These are phyloP conservation scores for Drosophila neonasuta DNA, from an alignment of 2,888 invertebrate genomes.

Conservation along the genomic window DNA sequence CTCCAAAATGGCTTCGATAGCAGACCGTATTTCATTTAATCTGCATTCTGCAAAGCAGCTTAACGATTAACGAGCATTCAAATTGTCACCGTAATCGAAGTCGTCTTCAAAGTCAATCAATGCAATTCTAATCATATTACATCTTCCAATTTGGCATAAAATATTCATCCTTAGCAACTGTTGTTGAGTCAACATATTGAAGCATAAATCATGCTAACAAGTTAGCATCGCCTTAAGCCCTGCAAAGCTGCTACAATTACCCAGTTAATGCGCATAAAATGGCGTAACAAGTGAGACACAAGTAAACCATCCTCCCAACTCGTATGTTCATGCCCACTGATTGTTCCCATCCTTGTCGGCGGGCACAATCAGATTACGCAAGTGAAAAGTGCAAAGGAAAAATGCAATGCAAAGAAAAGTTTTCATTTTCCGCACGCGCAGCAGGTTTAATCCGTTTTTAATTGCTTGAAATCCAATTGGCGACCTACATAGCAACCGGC, in stretches of 20 bases:
- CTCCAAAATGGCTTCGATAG: too few relatives aligned
- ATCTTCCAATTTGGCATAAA: not conserved
- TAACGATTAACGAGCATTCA: not conserved
- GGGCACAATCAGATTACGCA: constrained; percentile 66
- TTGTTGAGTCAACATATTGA: constrained; percentile 18
- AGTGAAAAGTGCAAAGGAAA: constrained; percentile 24
- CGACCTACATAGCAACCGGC: constrained; percentile 61
- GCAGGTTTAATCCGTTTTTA: constrained; percentile 72
- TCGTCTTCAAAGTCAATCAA: not conserved
- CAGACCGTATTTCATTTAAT: not conserved
- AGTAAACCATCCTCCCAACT: constrained; percentile 18
- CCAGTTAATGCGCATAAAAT: constrained; percentile 65
- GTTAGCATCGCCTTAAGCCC: constrained; percentile 51
- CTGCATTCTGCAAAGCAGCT: not conserved
- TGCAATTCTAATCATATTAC: not conserved
- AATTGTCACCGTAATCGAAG: not conserved
- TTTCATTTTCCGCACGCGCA: constrained; percentile 54
- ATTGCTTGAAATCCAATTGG: constrained; percentile 76
- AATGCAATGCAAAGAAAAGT: constrained; percentile 41
- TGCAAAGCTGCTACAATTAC: constrained; percentile 68
- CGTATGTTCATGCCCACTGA: constrained; percentile 8
- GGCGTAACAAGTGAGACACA: constrained; percentile 57
- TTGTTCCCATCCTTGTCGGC: not conserved
- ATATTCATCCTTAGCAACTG: constrained; percentile 3
- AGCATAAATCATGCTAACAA: constrained; percentile 16